These are phyloP conservation scores for Pseudopleuronectes americanus DNA, from an alignment of 2,797 vertebrate genomes.

Conservation along the genomic window DNA sequence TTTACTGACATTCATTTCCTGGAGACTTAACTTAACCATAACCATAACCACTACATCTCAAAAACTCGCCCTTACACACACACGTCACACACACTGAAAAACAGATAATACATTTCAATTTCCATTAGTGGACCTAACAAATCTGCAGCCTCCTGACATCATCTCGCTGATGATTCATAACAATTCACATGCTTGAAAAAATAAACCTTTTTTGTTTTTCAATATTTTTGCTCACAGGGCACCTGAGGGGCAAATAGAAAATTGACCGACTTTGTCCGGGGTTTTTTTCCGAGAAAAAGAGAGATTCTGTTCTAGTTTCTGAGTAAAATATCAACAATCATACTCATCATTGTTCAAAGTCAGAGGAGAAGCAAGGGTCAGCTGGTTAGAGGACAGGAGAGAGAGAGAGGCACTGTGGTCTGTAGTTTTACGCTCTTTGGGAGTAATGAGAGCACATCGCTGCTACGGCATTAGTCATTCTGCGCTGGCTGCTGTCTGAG, in stretches of 20 bases:
- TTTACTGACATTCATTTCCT: too few species aligned
- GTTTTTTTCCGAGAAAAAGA: not conserved
- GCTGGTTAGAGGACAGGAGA: conserved; percentile 23
- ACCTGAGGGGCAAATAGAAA: too few species aligned
- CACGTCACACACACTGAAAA: too few species aligned
- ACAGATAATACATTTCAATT: too few species aligned
- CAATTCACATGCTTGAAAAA: too few species aligned
- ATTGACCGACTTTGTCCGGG: too few species aligned
- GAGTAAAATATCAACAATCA: conserved; percentile 1
- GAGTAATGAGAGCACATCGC: conserved; percentile 48
- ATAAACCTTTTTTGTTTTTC: too few species aligned
- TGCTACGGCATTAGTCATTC: conserved; percentile 59
- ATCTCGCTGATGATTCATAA: not conserved
- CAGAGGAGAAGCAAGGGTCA: conserved; percentile 24
- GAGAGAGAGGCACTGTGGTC: conserved; percentile 27
- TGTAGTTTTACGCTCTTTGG: conserved; percentile 23
- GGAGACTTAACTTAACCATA: too few species aligned
- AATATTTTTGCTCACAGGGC: too few species aligned
- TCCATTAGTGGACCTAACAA: too few species aligned
- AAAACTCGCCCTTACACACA: too few species aligned
- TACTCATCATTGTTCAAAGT: conserved; percentile 18
- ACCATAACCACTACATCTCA: too few species aligned
- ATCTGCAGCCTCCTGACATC: not conserved
- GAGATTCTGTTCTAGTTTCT: conserved; percentile 13
- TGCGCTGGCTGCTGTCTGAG: conserved; percentile 50